Percentiles rank a stretch among this genome's conserved stretches.
These are phyloP conservation scores for Bellardia pandia DNA, from an alignment of 2,888 invertebrate genomes.

Conservation along the genomic window DNA sequence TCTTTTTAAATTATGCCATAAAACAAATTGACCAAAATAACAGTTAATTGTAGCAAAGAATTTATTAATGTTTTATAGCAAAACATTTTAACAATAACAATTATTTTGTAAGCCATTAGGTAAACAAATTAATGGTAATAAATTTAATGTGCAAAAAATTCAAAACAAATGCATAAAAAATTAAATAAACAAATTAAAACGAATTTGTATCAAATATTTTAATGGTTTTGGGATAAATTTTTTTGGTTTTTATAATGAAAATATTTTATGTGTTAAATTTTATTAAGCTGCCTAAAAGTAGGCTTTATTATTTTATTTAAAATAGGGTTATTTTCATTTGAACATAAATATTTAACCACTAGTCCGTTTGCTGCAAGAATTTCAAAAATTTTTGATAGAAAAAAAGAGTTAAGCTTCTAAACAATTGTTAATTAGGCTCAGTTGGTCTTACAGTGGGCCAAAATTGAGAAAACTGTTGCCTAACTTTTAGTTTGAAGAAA, in stretches of 20 bases:
- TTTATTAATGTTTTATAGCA: conserved; percentile 52
- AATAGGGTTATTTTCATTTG: no score
- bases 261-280: no score
- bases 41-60: conserved; percentile 54
- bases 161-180: not conserved
- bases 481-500: no score
- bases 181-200: not conserved
- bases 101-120: conserved; percentile 66
- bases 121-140: conserved; percentile 57
- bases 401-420: not conserved
- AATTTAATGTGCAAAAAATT: conserved; percentile 39
- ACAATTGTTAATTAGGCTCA: no score
- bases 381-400: no score
- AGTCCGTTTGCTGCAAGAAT: no score
- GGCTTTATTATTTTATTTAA: not conserved
- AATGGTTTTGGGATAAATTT: not conserved
- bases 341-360: no score
- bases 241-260: no score
- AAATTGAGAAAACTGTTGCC: no score
- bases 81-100: conserved; percentile 64
- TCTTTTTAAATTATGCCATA: conserved; percentile 53
- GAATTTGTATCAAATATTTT: not conserved
- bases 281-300: not conserved
- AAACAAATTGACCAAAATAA: conserved; percentile 71
- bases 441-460: no score